Evolutionary conservation across 2,113 vertebrate genomes (phyloP).

Genomic region (Eublepharis macularius): DNA sequence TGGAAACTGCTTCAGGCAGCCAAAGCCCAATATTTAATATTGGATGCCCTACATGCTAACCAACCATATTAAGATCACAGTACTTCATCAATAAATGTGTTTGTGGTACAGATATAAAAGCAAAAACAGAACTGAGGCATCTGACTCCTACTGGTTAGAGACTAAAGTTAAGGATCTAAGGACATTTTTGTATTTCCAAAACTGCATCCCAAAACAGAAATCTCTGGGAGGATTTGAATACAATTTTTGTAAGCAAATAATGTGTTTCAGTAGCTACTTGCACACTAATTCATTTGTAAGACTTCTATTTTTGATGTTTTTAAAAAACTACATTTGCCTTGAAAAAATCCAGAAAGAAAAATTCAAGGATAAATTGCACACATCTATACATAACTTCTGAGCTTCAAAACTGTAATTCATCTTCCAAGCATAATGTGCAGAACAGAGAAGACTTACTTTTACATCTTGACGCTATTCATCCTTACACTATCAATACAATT

Average conservation of each 20-base stretch:
- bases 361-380: neutral
- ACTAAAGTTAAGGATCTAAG: neutral
- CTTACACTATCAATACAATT: too few species aligned
- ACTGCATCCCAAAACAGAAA: neutral
- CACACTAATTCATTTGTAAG: neutral
- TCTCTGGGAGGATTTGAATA: neutral
- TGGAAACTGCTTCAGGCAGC: neutral
- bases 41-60: neutral
- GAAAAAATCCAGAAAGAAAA: neutral
- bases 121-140: neutral
- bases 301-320: neutral
- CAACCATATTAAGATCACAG: neutral
- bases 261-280: neutral
- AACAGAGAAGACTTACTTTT: too few species aligned
- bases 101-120: neutral
- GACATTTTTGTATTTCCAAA: too few species aligned
- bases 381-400: neutral
- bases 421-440: too few species aligned
- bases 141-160: neutral
- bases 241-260: neutral
- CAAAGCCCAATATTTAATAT: slow-evolving; percentile 2
- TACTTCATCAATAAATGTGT: neutral
- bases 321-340: neutral
- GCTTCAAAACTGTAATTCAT: neutral
- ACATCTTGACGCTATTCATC: too few species aligned